Evolutionary conservation across 2,113 vertebrate genomes (phyloP).

Genomic region (Syngnathus scovelli): DNA sequence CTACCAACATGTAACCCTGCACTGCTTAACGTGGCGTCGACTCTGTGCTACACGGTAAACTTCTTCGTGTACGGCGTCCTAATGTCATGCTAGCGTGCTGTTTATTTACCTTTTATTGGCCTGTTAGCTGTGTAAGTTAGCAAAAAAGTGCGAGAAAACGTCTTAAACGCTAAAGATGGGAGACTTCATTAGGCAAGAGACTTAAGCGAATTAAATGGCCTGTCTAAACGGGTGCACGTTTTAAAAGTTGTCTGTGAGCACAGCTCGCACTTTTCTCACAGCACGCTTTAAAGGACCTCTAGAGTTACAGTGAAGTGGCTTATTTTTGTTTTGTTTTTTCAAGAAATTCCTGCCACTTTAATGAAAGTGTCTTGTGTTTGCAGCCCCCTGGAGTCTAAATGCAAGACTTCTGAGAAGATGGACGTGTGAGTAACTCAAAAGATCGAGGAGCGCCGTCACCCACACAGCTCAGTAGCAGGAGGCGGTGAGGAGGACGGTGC

Average conservation of each 20-base stretch:
- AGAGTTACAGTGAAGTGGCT: too few relatives aligned
- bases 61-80: background rate
- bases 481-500: background rate
- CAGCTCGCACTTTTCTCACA: background rate
- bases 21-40: background rate
- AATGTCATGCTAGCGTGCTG: conserved; percentile 20
- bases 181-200: background rate
- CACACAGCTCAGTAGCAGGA: conserved; percentile 16
- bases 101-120: conserved; percentile 49
- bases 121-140: conserved; percentile 56
- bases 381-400: conserved; percentile 22
- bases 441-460: conserved; percentile 15
- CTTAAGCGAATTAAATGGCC: background rate
- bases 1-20: conserved; percentile 37
- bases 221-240: background rate
- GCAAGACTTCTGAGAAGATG: conserved; percentile 22
- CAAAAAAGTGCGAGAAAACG: conserved; percentile 32
- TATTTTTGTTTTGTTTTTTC: background rate
- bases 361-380: conserved; percentile 16
- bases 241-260: background rate
- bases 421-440: conserved; percentile 20
- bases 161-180: background rate
- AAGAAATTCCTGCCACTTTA: background rate
- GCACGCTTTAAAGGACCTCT: background rate
- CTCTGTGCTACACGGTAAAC: conserved; percentile 30